Evolutionary conservation across 2,888 invertebrate species (phyloP).

Genomic region (Aporophyla lueneburgensis): DNA sequence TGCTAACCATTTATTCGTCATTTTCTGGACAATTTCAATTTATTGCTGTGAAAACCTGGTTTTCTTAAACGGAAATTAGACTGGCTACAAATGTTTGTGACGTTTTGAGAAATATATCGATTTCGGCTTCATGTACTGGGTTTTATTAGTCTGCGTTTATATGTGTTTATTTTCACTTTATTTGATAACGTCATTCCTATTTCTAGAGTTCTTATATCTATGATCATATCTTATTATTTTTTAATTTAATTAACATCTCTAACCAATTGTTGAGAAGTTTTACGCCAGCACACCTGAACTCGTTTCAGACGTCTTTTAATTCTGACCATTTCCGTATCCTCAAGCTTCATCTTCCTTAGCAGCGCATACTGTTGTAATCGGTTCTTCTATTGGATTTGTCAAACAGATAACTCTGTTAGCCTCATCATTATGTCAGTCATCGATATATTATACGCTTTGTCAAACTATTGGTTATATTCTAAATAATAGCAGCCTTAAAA

Average conservation of each 20-base stretch:
- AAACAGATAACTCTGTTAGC: background rate
- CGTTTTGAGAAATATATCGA: background rate
- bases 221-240: background rate
- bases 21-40: conserved; percentile 51
- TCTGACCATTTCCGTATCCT: background rate
- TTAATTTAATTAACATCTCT: background rate
- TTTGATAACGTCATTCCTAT: background rate
- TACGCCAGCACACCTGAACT: background rate
- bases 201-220: conserved; percentile 4
- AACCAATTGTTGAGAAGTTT: no score
- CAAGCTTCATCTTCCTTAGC: background rate
- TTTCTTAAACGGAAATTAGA: conserved; percentile 25
- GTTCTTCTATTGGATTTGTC: background rate
- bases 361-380: background rate
- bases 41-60: conserved; percentile 30
- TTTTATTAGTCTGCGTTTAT: background rate
- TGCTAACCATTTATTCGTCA: conserved; percentile 33
- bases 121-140: background rate
- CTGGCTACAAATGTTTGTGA: background rate
- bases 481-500: no score
- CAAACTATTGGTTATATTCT: background rate
- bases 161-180: background rate
- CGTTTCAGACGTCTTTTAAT: background rate
- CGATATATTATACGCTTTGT: background rate
- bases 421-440: background rate